Evolutionary conservation across 2,113 vertebrate genomes (phyloP).

Genomic region (Trochalopteron elliotii): DNA sequence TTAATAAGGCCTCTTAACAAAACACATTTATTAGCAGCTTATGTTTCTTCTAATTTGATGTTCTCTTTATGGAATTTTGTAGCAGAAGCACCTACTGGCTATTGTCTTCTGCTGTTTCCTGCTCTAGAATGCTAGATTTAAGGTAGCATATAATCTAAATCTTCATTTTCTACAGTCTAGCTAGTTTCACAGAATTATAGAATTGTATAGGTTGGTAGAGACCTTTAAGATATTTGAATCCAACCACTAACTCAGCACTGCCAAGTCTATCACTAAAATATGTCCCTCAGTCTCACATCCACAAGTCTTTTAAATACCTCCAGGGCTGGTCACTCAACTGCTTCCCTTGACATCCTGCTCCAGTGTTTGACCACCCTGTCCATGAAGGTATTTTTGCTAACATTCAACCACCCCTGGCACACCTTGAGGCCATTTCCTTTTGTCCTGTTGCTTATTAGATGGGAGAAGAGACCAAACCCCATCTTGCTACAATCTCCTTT

Average conservation of each 20-base stretch:
- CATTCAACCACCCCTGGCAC: neutral
- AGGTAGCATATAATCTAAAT: neutral
- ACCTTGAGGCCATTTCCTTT: neutral
- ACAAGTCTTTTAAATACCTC: neutral
- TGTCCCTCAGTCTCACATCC: neutral
- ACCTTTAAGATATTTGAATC: neutral
- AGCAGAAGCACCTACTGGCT: neutral
- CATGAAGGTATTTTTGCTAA: neutral
- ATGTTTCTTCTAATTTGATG: neutral
- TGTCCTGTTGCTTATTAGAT: neutral
- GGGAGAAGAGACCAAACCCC: neutral
- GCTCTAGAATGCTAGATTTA: neutral
- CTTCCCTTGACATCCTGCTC: neutral
- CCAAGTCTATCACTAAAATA: neutral
- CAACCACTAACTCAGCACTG: neutral
- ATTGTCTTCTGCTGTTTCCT: neutral
- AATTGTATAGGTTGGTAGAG: neutral
- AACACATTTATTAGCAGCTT: neutral
- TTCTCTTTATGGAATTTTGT: neutral
- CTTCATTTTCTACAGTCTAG: neutral
- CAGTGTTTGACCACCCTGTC: neutral
- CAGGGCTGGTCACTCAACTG: neutral
- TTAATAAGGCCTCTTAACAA: neutral
- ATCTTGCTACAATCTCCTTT: neutral
- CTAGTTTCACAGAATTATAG: neutral